phyloP scores from a whole-genome alignment of 2,797 vertebrate genomes.

The Gymnopithys bicolor region DNA sequence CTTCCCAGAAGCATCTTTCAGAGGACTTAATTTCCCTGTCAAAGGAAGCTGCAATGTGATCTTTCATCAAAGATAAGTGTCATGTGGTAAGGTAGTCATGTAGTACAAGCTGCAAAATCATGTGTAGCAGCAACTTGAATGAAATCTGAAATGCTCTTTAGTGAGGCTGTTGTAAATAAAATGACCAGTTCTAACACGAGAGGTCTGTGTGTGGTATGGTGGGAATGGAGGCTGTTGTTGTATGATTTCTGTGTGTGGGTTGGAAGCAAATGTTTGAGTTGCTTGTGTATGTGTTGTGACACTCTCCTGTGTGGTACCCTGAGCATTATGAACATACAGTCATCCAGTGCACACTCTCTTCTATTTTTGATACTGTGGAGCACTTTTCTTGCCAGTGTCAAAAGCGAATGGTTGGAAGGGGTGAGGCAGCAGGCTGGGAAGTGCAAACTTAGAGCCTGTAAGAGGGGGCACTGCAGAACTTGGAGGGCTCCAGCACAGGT shows the following conservation, averaged over 20 bases:
- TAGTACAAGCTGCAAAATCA: conserved; percentile 38
- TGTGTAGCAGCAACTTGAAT: neutral
- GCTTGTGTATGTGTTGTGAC: neutral
- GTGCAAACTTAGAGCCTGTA: neutral
- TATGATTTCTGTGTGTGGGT: neutral
- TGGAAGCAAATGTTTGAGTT: conserved; percentile 4
- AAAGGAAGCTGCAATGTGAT: conserved; percentile 48
- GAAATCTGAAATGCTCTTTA: conserved; percentile 12
- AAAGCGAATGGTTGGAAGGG: neutral
- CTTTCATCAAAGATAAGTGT: conserved; percentile 60
- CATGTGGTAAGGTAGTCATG: conserved; percentile 6
- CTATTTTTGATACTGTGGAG: neutral
- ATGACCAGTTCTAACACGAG: conserved; percentile 26
- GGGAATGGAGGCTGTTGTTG: neutral
- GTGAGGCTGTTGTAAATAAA: conserved; percentile 59
- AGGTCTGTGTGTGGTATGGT: conserved; percentile 18
- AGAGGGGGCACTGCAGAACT: neutral
- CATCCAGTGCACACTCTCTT: neutral
- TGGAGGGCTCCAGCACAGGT: neutral
- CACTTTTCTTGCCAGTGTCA: neutral
- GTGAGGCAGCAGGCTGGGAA: neutral
- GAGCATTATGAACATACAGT: neutral
- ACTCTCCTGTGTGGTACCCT: neutral
- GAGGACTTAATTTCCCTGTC: conserved; percentile 52
- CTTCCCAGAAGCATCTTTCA: conserved; percentile 43